phyloP scores from a whole-genome alignment of 92 coral and sea anemone genomes.

The Actinostola sp. region DNA sequence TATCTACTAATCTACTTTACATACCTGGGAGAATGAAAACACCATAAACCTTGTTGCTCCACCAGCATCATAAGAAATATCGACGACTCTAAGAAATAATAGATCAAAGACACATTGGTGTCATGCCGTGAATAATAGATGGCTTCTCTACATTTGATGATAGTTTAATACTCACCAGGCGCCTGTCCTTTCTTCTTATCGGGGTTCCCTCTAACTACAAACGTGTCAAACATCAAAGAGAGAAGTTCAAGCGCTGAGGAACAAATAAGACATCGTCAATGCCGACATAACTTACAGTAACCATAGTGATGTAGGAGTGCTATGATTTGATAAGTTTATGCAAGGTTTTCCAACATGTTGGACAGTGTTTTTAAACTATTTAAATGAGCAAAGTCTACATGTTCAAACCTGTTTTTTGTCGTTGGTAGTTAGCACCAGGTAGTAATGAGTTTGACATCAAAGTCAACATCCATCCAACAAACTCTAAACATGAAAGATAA shows the following conservation, averaged over 20 bases:
- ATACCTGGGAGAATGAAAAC: constrained; percentile 66
- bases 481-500: constrained; percentile 48
- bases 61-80: constrained; percentile 49
- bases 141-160: too few relatives aligned
- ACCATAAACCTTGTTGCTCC: constrained; percentile 42
- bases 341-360: too few relatives aligned
- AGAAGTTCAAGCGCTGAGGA: constrained; percentile 52
- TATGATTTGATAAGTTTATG: too few relatives aligned
- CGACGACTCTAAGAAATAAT: constrained; percentile 47
- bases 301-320: too few relatives aligned
- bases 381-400: too few relatives aligned
- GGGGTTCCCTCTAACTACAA: constrained; percentile 51
- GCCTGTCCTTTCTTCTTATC: constrained; percentile 70
- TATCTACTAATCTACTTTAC: too few relatives aligned
- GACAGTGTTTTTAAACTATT: background rate
- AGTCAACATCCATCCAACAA: constrained; percentile 54
- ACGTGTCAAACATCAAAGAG: constrained; percentile 47
- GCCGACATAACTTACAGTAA: too few relatives aligned
- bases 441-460: constrained; percentile 49
- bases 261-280: too few relatives aligned
- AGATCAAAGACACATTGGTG: background rate
- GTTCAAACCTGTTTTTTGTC: constrained; percentile 70
- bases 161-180: constrained; percentile 64
- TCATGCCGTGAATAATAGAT: too few relatives aligned
- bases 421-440: constrained; percentile 78